phyloP scores from a whole-genome alignment of 2,888 invertebrate species.

The Cerastis rubricosa region DNA sequence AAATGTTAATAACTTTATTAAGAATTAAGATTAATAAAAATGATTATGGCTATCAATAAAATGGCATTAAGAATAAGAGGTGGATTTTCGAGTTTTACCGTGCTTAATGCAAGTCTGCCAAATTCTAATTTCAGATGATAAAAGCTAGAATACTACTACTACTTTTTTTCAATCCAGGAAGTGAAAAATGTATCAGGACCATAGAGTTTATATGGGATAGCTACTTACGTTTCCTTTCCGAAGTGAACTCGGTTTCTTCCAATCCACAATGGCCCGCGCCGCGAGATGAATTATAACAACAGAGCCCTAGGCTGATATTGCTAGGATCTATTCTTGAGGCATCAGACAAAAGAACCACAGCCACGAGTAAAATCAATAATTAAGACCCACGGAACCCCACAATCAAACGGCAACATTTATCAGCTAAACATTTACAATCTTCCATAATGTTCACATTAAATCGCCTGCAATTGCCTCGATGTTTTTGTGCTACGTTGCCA shows the following conservation, averaged over 20 bases:
- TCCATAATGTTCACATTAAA: slow-evolving; percentile 66
- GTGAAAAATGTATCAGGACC: neutral
- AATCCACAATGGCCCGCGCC: neutral
- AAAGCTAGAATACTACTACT: no score
- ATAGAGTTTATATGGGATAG: neutral
- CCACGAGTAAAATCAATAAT: neutral
- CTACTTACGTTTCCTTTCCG: neutral
- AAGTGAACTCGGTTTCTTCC: neutral
- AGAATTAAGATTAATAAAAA: slow-evolving; percentile 14
- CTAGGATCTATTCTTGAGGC: neutral
- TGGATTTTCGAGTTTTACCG: neutral
- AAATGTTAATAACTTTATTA: slow-evolving; percentile 35
- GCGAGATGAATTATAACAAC: neutral
- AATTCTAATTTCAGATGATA: neutral
- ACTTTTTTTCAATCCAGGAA: no score
- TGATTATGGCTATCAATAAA: neutral
- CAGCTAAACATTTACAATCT: slow-evolving; percentile 40
- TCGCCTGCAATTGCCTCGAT: slow-evolving; percentile 50
- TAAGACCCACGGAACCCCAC: slow-evolving; percentile 25
- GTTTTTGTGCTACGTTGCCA: slow-evolving; percentile 66
- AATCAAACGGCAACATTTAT: slow-evolving; percentile 23
- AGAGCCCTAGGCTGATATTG: neutral
- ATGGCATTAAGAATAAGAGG: neutral
- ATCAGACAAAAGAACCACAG: neutral
- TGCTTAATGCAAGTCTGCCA: neutral